A percentile compares a stretch with the other conserved stretches of the same genome.
These are phyloP conservation scores for Rhopalosiphum padi DNA, from an alignment of 1,140 invertebrate genomes.

Conservation along the genomic window DNA sequence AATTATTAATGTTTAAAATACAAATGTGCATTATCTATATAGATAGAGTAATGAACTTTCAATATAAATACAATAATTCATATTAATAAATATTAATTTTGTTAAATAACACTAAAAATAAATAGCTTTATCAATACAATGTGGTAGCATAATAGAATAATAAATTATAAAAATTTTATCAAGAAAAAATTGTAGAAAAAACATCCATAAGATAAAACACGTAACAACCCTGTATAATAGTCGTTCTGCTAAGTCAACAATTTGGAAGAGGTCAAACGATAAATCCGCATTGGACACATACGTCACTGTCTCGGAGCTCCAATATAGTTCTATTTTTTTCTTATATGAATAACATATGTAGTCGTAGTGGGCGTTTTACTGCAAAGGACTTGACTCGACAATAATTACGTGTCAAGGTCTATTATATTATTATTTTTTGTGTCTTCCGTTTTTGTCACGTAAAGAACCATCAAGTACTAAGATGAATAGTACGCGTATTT, in stretches of 20 bases:
- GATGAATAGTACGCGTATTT: not conserved
- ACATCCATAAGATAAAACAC: not conserved
- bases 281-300: not conserved
- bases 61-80: not conserved
- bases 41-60: not conserved
- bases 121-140: not conserved
- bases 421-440: conserved; percentile 47
- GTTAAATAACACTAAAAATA: not conserved
- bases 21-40: not conserved
- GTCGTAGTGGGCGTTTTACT: not conserved
- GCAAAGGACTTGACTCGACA: not conserved
- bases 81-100: not conserved
- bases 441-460: conserved; percentile 46
- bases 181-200: not conserved
- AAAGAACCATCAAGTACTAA: not conserved
- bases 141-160: not conserved
- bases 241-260: not conserved
- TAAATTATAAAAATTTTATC: not conserved
- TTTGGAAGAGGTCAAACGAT: conserved; percentile 7
- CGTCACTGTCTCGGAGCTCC: not conserved
- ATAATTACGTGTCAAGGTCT: conserved; percentile 46
- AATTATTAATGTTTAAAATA: not conserved
- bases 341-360: not conserved
- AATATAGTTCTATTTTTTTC: not conserved
- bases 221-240: not conserved